phyloP scores from a whole-genome alignment of 2,888 invertebrate species.

The Pteria penguin region DNA sequence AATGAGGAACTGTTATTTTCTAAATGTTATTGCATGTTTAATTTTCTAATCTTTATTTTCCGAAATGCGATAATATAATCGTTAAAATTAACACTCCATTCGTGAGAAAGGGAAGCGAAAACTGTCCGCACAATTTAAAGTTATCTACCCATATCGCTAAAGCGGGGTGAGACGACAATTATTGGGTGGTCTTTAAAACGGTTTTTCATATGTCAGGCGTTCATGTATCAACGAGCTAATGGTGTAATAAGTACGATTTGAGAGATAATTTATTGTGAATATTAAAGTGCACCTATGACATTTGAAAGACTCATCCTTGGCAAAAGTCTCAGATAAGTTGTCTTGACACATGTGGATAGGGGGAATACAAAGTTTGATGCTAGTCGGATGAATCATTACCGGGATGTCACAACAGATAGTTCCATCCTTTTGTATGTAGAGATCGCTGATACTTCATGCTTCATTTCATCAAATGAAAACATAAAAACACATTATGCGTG shows the following conservation, averaged over 20 bases:
- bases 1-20: not conserved
- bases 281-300: constrained; percentile 29
- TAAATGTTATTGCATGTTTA: not conserved
- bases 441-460: not conserved
- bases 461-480: not conserved
- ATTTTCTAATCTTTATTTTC: not conserved
- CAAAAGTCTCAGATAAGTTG: not conserved
- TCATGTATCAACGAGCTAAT: not conserved
- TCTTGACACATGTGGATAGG: not conserved
- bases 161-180: not conserved
- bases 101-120: not conserved
- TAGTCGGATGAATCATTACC: not conserved
- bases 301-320: constrained; percentile 35
- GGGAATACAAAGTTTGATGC: not conserved
- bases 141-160: not conserved
- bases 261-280: constrained; percentile 30
- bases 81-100: not conserved
- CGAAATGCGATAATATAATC: not conserved
- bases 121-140: not conserved
- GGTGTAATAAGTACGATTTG: constrained; percentile 16
- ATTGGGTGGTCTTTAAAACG: not conserved
- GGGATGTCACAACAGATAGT: not conserved
- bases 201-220: not conserved
- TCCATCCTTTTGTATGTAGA: not conserved
- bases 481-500: not conserved